phyloP scores from a whole-genome alignment of 2,888 invertebrate genomes.

The Microctonus hyperodae region DNA sequence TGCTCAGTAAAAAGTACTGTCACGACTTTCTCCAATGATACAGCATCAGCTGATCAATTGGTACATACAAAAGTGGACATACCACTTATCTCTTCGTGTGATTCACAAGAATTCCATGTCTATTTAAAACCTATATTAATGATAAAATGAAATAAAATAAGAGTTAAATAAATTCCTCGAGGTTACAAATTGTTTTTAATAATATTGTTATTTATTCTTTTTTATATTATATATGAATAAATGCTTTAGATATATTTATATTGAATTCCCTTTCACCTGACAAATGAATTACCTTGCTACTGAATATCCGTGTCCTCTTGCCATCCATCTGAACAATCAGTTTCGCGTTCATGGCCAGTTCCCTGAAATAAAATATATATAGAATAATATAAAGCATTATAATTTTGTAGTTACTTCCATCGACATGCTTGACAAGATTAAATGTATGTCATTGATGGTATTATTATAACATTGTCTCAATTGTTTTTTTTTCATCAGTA shows the following conservation, averaged over 20 bases:
- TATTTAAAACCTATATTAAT: background rate
- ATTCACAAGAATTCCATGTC: background rate
- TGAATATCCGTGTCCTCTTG: slow-evolving; percentile 80
- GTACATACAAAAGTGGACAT: background rate
- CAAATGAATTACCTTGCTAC: slow-evolving; percentile 70
- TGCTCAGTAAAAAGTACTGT: slow-evolving; percentile 1
- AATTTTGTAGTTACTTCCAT: background rate
- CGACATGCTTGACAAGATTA: slow-evolving; percentile 9
- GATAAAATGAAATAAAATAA: background rate
- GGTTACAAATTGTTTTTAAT: background rate
- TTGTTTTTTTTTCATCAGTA: background rate
- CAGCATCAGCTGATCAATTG: slow-evolving; percentile 24
- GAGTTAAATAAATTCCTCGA: background rate
- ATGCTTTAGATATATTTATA: background rate
- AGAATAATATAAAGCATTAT: slow-evolving; percentile 29
- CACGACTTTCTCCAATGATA: slow-evolving; percentile 20
- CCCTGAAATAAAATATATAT: slow-evolving; percentile 69
- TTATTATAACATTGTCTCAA: background rate
- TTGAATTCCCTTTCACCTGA: slow-evolving; percentile 10
- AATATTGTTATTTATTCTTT: background rate
- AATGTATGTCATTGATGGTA: slow-evolving; percentile 3
- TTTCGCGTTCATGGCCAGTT: slow-evolving; percentile 83
- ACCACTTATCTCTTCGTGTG: background rate
- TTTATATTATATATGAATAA: background rate
- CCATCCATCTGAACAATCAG: slow-evolving; percentile 86